Percentiles rank a stretch among this genome's conserved stretches.
These are phyloP conservation scores for Caerostris darwini DNA, from an alignment of 1,140 invertebrate genomes.

Conservation along the genomic window DNA sequence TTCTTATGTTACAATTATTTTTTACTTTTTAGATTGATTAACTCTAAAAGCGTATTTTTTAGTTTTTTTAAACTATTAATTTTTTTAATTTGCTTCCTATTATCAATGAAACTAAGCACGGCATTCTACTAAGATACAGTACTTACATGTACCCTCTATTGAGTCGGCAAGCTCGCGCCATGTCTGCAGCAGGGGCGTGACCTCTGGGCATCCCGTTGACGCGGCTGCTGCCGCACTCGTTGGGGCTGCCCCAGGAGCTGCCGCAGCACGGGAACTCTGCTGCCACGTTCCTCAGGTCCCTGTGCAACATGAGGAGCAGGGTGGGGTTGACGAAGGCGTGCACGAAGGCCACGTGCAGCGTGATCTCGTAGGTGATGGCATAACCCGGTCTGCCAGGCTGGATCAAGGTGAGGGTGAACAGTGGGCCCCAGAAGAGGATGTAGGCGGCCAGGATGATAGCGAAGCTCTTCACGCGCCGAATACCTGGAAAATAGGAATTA, in stretches of 20 bases:
- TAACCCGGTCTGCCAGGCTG: conserved; percentile 80
- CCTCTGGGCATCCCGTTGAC: background rate
- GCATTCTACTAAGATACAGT: background rate
- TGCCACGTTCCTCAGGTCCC: conserved; percentile 80
- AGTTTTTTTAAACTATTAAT: too few relatives aligned
- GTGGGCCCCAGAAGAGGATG: conserved; percentile 92
- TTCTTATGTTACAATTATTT: too few relatives aligned
- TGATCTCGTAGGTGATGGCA: conserved; percentile 86
- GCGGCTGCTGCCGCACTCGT: conserved; percentile 53
- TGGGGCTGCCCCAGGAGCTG: background rate
- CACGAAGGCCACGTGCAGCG: conserved; percentile 92
- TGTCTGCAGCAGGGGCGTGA: conserved; percentile 23
- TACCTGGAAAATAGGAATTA: conserved; percentile 37
- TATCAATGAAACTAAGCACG: too few relatives aligned
- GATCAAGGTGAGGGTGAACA: conserved; percentile 90
- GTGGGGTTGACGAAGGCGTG: conserved; percentile 93
- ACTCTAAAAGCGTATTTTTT: too few relatives aligned
- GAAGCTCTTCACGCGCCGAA: conserved; percentile 90
- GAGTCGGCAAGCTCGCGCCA: conserved; percentile 54
- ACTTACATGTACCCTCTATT: conserved; percentile 78
- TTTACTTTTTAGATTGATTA: too few relatives aligned
- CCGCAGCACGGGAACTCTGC: conserved; percentile 73
- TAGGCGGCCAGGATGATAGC: conserved; percentile 92
- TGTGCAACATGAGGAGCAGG: conserved; percentile 89
- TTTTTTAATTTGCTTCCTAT: too few relatives aligned